Evolutionary conservation across 2,888 invertebrate genomes (phyloP), one percentile per base, ranked within the genome.

Genomic region (Caenorhabditis sp.): DNA sequence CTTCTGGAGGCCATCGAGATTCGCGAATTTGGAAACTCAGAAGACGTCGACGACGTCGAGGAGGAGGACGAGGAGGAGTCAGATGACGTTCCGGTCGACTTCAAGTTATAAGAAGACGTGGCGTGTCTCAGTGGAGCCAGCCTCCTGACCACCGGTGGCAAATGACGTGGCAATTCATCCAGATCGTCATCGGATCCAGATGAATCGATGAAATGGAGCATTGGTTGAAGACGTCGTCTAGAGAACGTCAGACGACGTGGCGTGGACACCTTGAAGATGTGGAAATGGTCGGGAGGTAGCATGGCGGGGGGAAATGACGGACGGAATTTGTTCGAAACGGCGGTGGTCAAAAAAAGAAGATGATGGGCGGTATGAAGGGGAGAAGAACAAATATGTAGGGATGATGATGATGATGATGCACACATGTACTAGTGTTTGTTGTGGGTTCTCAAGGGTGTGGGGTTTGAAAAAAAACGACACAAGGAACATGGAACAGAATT

Each of bases 141-240:
- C 10, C 75, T 28, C n/a, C 75, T n/a, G 0, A 68, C 56, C 8
- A 69, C 80, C 24, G 66, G 74, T 5, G 80, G 74, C 24, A 66
- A 66, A 44, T 72, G 69, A 77, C 61, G 58, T 61, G 69, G 75
- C 63, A 72, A 44, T 58, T 77, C 79, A 69, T 87, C 82, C 28
- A 84, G 63, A 63, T 80, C 83, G n/a, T 84, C 84, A 19, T 85
- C 85, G 28, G 82, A 85, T 16, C 70, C 80, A 59, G 82, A 84
- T 61, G 80, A 84, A 69, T 85, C 88, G 70, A 84, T 84, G 80
- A 82, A 85, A 31, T 83, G 73, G 28, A 80, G 66, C 80, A 74
- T 77, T 61, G 63, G 24, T 28, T n/a, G 38, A 41, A 47, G 56
- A 38, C 64, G 74, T 26, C 59, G 44, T 59, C 70, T 58, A 28